A percentile compares a stretch with the other conserved stretches of the same genome.
phyloP scores from a whole-genome alignment of 1,140 invertebrate genomes.

The Goniozus legneri region DNA sequence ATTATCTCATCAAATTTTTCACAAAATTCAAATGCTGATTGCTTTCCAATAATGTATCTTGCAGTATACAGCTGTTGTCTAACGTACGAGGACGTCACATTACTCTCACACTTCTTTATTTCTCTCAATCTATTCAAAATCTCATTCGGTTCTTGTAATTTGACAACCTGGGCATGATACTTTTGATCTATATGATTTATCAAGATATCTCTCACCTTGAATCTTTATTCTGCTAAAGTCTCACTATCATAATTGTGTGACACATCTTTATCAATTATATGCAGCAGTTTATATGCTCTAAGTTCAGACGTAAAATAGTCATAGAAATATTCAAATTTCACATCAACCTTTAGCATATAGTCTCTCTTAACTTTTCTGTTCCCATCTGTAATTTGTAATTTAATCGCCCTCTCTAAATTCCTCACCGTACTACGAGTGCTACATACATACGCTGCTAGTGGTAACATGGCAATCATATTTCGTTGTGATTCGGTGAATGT shows the following conservation, averaged over 20 bases:
- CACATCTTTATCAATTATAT: neutral
- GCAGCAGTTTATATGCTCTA: neutral
- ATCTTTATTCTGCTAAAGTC: neutral
- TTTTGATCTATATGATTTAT: slow-evolving; percentile 18
- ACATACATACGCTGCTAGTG: too few relatives aligned
- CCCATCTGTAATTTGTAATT: neutral
- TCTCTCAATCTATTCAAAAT: slow-evolving; percentile 18
- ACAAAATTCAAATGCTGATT: slow-evolving; percentile 15
- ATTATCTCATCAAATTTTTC: slow-evolving; percentile 21
- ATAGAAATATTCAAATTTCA: neutral
- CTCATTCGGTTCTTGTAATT: slow-evolving; percentile 15
- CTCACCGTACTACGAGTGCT: too few relatives aligned
- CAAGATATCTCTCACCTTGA: slow-evolving; percentile 15
- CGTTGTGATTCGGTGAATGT: too few relatives aligned
- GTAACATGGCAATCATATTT: too few relatives aligned
- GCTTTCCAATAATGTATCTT: slow-evolving; percentile 10
- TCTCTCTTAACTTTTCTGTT: neutral
- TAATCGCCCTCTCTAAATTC: too few relatives aligned
- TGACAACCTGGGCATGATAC: slow-evolving; percentile 15
- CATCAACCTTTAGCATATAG: neutral
- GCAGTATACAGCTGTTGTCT: slow-evolving; percentile 15
- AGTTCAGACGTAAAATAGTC: neutral
- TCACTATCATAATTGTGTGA: neutral
- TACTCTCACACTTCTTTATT: slow-evolving; percentile 20
- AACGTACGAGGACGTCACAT: slow-evolving; percentile 9